phyloP scores from a whole-genome alignment of 2,797 vertebrate species.

The Hirundo rustica region DNA sequence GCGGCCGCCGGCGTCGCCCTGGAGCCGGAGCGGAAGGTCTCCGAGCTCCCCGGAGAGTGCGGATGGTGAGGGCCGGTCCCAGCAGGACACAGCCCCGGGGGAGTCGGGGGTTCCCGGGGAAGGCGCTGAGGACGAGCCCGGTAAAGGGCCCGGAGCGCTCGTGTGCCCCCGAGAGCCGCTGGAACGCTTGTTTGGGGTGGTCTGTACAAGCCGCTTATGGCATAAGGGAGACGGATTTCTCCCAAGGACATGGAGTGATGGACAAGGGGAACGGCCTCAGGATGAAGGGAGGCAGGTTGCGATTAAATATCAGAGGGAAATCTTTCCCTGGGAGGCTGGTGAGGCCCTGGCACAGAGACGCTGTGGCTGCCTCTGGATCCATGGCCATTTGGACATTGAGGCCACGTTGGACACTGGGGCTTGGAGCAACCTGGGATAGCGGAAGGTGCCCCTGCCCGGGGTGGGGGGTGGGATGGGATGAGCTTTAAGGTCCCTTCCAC shows the following conservation, averaged over 20 bases:
- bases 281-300: background rate
- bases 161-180: no score
- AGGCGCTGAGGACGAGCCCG: background rate
- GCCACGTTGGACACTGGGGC: background rate
- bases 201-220: background rate
- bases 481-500: no score
- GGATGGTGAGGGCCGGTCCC: no score
- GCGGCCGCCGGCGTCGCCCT: no score
- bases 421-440: background rate
- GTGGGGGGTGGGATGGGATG: background rate
- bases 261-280: background rate
- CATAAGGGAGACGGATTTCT: background rate
- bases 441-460: background rate
- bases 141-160: background rate
- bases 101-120: background rate
- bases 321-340: no score
- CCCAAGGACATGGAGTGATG: background rate
- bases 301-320: background rate
- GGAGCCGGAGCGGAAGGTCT: no score
- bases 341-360: background rate
- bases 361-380: background rate
- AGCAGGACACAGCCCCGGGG: no score
- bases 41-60: no score
- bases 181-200: rapidly evolving
- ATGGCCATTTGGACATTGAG: no score